These are phyloP conservation scores for Beroe ovata DNA, from an alignment of 37 sponge, comb jelly and placozoan genomes.

Conservation along the genomic window DNA sequence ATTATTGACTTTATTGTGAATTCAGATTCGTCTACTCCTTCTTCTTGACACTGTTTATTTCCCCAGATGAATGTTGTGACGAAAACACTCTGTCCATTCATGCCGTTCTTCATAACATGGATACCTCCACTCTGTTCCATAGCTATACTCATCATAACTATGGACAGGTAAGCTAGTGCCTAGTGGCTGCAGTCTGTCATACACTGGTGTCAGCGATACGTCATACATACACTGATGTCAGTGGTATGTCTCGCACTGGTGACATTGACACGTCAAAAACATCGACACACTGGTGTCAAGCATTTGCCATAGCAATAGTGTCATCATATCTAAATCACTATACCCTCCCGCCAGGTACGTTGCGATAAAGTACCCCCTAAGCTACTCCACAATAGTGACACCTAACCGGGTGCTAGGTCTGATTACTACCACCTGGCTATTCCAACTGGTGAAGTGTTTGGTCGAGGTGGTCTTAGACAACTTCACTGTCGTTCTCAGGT, in stretches of 20 bases:
- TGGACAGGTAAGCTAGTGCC: neutral
- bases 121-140: conserved; percentile 47
- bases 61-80: conserved; percentile 27
- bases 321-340: too few species aligned
- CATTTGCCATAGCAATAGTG: too few species aligned
- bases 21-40: too few species aligned
- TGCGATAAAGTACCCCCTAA: neutral
- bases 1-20: too few species aligned
- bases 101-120: conserved; percentile 41
- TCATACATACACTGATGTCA: too few species aligned
- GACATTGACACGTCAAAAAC: too few species aligned
- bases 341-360: conserved; percentile 5
- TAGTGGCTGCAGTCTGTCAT: neutral
- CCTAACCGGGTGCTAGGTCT: neutral
- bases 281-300: too few species aligned
- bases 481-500: neutral
- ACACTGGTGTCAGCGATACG: too few species aligned
- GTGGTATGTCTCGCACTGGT: too few species aligned
- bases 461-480: neutral
- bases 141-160: conserved; percentile 19
- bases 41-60: too few species aligned
- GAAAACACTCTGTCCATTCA: neutral
- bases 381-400: conserved; percentile 19
- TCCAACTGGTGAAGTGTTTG: conserved; percentile 1
- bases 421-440: neutral